Percentiles rank a stretch among this genome's conserved stretches.
phyloP scores from a whole-genome alignment of 2,797 vertebrate species.

The Sebastes hopkinsi region DNA sequence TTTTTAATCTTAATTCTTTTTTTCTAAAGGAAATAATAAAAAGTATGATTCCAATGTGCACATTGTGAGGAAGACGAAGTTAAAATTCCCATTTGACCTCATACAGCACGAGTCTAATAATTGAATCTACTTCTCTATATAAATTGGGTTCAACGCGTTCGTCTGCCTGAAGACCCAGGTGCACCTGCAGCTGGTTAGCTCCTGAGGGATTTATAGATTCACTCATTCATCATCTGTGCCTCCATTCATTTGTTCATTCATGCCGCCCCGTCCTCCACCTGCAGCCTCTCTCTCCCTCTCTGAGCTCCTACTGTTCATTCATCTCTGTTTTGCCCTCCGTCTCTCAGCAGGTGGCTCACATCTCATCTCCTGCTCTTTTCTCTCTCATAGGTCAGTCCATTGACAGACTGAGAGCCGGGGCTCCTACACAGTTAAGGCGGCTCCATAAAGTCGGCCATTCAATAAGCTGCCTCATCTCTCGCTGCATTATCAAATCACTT shows the following conservation, averaged over 20 bases:
- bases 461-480: background rate
- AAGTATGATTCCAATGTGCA: too few relatives aligned
- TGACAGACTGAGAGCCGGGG: conserved; percentile 30
- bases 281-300: conserved; percentile 17
- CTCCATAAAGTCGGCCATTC: conserved; percentile 17
- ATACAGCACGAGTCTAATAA: background rate
- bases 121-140: background rate
- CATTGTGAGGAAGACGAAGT: too few relatives aligned
- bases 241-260: conserved; percentile 48
- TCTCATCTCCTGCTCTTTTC: conserved; percentile 51
- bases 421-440: conserved; percentile 1
- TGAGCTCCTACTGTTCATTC: conserved; percentile 37
- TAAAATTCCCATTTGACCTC: background rate
- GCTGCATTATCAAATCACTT: conserved; percentile 18
- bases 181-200: conserved; percentile 35
- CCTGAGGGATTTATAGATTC: conserved; percentile 20
- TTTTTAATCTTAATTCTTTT: too few relatives aligned
- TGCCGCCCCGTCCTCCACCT: conserved; percentile 32
- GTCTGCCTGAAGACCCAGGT: conserved; percentile 11
- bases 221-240: conserved; percentile 31
- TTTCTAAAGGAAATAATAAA: too few relatives aligned
- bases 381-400: conserved; percentile 46
- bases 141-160: background rate
- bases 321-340: background rate
- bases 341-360: conserved; percentile 51